phyloP scores from a whole-genome alignment of 2,797 vertebrate genomes.

The Sylvilagus floridanus region DNA sequence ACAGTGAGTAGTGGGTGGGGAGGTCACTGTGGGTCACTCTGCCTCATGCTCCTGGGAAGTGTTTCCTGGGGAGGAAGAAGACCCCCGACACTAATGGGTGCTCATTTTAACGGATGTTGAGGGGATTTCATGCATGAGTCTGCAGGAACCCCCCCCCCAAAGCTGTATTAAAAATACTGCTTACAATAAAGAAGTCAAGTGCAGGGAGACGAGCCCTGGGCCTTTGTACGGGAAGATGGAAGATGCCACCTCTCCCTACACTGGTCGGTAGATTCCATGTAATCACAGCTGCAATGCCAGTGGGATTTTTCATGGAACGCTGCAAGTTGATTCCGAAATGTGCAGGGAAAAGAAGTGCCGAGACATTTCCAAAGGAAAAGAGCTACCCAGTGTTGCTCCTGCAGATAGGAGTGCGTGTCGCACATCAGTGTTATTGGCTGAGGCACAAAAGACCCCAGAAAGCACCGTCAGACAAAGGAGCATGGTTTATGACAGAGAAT shows the following conservation, averaged over 20 bases:
- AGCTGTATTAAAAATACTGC: background rate
- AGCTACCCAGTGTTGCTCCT: background rate
- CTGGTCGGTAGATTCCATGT: background rate
- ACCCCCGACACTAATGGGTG: background rate
- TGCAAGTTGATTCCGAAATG: background rate
- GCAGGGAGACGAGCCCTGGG: background rate
- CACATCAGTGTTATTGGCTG: background rate
- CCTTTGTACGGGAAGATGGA: background rate
- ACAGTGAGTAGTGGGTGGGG: background rate
- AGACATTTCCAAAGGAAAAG: constrained; percentile 1
- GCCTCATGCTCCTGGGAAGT: background rate
- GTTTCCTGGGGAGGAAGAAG: background rate
- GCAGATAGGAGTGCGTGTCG: background rate
- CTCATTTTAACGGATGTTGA: background rate
- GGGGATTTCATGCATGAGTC: background rate
- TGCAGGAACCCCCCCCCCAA: background rate
- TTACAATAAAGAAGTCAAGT: background rate
- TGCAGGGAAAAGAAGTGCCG: background rate
- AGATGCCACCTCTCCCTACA: background rate
- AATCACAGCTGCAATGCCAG: background rate
- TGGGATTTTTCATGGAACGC: background rate
- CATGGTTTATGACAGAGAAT: background rate
- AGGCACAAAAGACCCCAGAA: background rate
- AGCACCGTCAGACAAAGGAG: background rate
- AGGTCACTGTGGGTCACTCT: background rate